These are phyloP conservation scores for Agrochola circellaris DNA, from an alignment of 2,888 invertebrate species.

Conservation along the genomic window DNA sequence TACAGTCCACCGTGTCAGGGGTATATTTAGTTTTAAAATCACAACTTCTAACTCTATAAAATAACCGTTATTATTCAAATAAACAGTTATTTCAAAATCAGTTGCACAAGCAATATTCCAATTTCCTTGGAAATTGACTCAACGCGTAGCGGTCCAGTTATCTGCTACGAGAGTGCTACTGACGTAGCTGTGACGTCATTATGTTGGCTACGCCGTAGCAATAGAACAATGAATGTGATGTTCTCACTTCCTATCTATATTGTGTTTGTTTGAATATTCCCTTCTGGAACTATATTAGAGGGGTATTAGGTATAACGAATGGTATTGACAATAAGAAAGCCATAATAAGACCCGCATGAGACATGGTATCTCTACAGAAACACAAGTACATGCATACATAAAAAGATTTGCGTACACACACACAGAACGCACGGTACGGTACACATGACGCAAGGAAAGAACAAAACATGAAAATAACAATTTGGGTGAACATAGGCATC, in stretches of 20 bases:
- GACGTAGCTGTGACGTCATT: slow-evolving; percentile 42
- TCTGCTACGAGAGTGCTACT: slow-evolving; percentile 40
- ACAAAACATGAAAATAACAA: no score
- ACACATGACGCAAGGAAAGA: no score
- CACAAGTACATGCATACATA: no score
- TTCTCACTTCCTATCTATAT: background rate
- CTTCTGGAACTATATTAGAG: background rate
- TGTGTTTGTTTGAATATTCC: background rate
- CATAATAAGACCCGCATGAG: background rate
- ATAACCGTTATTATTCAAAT: slow-evolving; percentile 1
- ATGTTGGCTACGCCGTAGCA: slow-evolving; percentile 37
- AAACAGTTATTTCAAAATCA: background rate
- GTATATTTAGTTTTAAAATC: no score
- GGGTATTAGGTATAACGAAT: background rate
- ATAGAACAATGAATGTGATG: slow-evolving; percentile 32
- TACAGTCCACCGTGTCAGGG: no score
- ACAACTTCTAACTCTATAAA: background rate
- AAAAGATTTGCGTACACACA: no score
- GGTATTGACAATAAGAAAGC: background rate
- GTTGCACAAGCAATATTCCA: background rate
- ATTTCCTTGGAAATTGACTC: slow-evolving; percentile 26
- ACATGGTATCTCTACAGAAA: no score
- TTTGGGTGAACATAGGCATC: no score
- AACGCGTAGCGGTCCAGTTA: slow-evolving; percentile 17
- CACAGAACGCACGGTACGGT: no score